Base-by-base conservation (phyloP, 1,140 invertebrate genomes). In the Drepana arcuata region DNA sequence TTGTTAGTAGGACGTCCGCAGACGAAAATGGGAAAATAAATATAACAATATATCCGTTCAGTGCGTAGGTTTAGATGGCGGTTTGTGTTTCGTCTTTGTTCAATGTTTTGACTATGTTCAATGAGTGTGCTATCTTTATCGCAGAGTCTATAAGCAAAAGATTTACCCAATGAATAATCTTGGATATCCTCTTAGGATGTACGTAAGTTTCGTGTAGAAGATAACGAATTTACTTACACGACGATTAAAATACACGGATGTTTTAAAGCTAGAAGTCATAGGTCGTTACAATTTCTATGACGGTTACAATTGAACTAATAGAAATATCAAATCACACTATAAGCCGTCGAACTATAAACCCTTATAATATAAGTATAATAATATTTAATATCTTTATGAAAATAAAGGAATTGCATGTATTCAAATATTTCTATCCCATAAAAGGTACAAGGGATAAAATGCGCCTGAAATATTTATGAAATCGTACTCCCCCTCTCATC, bases 1-100 rank as follows among this genome's bases (percentile, higher is more conserved):
- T 57, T 49, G 56, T 37, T 57, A 62, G 70, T 80, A 67, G 71
- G 73, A 75, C 65, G 75, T 78, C 71, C 71, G 71, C 50, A 48
- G 43, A 50, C 65, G 49, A 68, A 77, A 71, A 68, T 53, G 77
- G 62, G 56, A 68, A 70, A 72, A 60, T 58, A 63, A 70, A 71
- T 38, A 36, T 50, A 41, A 71, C 58, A 64, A 75, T 78, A 69
- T 74, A 70, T 78, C 73, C 72, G 73, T 59, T 50, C 47, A 33
- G 47, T 36, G 36, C 54, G 69, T 80, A 54, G 71, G 75, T 23
- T 52, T 36, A 1, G 30, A 14, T 21, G 4, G 4, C 18, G 4
- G 4, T 9, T 21, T 21, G 18, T 21, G 4, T 21, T 5, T 5
- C 18, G 18, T 21, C 4, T 5, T 21, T 21, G 4, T 4, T 5